Evolutionary conservation across 2,113 vertebrate species (phyloP).

Genomic region (Nipponia nippon): DNA sequence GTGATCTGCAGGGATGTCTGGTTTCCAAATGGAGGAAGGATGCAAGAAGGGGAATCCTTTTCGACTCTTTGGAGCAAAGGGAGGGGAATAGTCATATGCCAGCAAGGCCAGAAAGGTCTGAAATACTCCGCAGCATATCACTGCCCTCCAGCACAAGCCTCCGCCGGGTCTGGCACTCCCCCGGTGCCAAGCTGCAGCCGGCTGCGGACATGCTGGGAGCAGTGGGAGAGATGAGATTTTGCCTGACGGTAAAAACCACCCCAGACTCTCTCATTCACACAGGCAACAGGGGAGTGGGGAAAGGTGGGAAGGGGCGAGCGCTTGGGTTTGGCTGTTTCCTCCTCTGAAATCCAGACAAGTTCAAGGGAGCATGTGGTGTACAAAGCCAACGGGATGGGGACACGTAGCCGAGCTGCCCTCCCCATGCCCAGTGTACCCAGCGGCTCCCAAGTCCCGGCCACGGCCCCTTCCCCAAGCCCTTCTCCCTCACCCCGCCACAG

Average conservation of each 20-base stretch:
- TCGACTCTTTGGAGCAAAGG: fast-evolving
- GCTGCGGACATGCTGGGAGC: neutral
- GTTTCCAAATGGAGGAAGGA: neutral
- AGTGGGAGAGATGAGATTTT: neutral
- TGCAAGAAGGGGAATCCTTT: neutral
- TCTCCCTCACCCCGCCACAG: neutral
- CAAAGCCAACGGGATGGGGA: neutral
- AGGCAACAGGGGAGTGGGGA: fast-evolving
- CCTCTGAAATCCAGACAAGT: neutral
- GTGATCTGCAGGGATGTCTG: fast-evolving
- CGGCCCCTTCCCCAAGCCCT: neutral
- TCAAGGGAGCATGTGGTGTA: fast-evolving
- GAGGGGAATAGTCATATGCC: neutral
- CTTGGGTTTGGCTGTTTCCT: neutral
- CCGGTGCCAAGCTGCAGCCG: fast-evolving
- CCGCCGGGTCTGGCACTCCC: fast-evolving
- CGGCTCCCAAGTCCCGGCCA: fast-evolving
- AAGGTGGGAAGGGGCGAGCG: fast-evolving
- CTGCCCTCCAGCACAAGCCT: neutral
- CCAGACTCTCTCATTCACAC: neutral
- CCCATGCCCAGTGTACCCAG: fast-evolving
- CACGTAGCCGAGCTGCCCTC: neutral
- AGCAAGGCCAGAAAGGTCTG: neutral
- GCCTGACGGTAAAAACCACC: neutral
- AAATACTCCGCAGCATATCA: neutral